Percentiles rank a stretch among this genome's conserved stretches.
Conservation (phyloP, 2,888 invertebrate genomes). For the Phymatocera aterrima region DNA sequence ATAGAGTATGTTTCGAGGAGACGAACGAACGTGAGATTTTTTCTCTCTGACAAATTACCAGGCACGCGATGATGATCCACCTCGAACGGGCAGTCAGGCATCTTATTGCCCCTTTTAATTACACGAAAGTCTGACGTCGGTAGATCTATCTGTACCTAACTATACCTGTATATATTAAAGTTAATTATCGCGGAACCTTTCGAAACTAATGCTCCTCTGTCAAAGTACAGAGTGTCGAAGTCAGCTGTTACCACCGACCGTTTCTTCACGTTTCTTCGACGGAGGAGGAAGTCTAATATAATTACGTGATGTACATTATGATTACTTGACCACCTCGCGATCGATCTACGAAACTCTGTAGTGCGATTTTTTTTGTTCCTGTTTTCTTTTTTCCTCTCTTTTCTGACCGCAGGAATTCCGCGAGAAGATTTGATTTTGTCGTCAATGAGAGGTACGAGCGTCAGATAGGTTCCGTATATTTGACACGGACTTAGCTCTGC, state of each 20-base stretch:
- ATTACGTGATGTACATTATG: background rate
- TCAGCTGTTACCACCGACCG: no score
- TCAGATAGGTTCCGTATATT: background rate
- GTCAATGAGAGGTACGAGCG: no score
- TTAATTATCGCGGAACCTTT: slow-evolving; percentile 28
- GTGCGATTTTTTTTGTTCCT: no score
- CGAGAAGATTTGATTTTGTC: no score
- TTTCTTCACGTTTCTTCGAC: background rate
- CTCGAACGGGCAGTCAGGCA: background rate
- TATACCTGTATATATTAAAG: slow-evolving; percentile 26
- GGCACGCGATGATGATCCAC: background rate
- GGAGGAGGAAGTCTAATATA: background rate
- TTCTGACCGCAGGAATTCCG: no score
- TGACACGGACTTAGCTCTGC: background rate
- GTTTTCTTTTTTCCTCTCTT: background rate
- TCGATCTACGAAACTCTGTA: no score
- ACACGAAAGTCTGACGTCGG: slow-evolving; percentile 15
- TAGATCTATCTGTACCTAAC: no score
- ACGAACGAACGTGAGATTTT: background rate
- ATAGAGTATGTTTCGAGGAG: no score
- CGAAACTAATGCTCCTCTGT: slow-evolving; percentile 21
- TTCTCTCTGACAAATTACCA: background rate
- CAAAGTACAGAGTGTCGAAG: no score
- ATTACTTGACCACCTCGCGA: no score
- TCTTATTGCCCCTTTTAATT: slow-evolving; percentile 14